These are phyloP conservation scores for Lampropteryx suffumata DNA, from an alignment of 2,888 invertebrate species.

Conservation along the genomic window DNA sequence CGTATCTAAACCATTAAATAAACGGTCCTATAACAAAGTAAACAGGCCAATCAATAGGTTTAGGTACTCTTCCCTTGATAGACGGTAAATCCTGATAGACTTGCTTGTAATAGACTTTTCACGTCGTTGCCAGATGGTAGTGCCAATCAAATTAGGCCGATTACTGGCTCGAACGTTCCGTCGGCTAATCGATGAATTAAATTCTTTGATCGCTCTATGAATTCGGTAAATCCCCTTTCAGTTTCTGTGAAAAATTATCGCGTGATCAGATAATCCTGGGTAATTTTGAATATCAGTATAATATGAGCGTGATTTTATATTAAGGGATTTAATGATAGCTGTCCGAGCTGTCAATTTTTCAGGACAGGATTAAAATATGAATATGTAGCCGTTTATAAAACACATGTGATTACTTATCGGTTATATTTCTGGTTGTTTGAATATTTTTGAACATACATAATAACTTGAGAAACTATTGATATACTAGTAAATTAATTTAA, in stretches of 20 bases:
- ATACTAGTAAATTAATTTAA: too few relatives aligned
- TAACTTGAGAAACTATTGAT: too few relatives aligned
- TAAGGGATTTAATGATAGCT: neutral
- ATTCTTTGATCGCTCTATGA: constrained; percentile 53
- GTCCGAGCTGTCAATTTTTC: too few relatives aligned
- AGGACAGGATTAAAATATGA: too few relatives aligned
- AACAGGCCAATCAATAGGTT: constrained; percentile 50
- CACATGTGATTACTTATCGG: too few relatives aligned
- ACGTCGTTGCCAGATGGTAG: constrained; percentile 67
- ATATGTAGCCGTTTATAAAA: too few relatives aligned
- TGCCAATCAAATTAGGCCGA: constrained; percentile 78
- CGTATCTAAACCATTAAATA: constrained; percentile 1
- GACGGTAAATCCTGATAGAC: constrained; percentile 52
- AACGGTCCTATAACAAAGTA: constrained; percentile 15
- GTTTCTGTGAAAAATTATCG: constrained; percentile 14
- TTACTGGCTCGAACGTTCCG: constrained; percentile 53
- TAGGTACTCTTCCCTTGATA: constrained; percentile 50
- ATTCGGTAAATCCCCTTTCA: constrained; percentile 31
- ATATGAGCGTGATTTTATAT: neutral
- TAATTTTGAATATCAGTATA: neutral
- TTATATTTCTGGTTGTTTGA: too few relatives aligned
- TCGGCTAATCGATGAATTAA: constrained; percentile 65
- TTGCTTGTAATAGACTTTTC: constrained; percentile 67
- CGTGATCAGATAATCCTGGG: constrained; percentile 4
- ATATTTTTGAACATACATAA: too few relatives aligned